Evolutionary conservation across 2,797 vertebrate genomes (phyloP).

Genomic region (Podargus strigoides): DNA sequence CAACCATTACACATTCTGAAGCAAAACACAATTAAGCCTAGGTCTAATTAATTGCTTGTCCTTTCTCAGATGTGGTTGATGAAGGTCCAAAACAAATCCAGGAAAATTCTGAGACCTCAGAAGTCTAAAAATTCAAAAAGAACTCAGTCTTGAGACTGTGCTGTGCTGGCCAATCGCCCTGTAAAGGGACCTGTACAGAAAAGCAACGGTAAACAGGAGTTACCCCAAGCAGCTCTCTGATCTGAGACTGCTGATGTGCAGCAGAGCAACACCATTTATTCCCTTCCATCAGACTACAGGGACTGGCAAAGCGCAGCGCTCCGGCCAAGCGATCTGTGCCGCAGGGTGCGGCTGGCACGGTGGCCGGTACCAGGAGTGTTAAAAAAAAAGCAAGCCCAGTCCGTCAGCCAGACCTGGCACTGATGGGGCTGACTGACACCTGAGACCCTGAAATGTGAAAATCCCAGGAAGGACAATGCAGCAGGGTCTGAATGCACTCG

Average conservation of each 20-base stretch:
- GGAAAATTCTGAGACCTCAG: not conserved
- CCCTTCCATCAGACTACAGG: not conserved
- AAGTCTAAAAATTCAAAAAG: not conserved
- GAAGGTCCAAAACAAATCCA: not conserved
- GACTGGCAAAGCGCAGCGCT: not conserved
- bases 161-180: not conserved
- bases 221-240: not conserved
- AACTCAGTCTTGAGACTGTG: not conserved
- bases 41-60: not conserved
- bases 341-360: too few species aligned
- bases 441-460: not conserved
- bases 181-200: not conserved
- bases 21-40: not conserved
- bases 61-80: not conserved
- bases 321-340: not conserved
- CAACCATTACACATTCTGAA: accelerated
- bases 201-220: not conserved
- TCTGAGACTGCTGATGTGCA: not conserved
- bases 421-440: not conserved
- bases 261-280: not conserved
- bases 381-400: too few species aligned
- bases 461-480: not conserved
- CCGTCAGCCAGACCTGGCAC: not conserved
- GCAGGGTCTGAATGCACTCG: not conserved
- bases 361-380: too few species aligned